These are phyloP conservation scores for Drosophila austrosaltans DNA, from an alignment of 2,888 invertebrate genomes.

Conservation along the genomic window DNA sequence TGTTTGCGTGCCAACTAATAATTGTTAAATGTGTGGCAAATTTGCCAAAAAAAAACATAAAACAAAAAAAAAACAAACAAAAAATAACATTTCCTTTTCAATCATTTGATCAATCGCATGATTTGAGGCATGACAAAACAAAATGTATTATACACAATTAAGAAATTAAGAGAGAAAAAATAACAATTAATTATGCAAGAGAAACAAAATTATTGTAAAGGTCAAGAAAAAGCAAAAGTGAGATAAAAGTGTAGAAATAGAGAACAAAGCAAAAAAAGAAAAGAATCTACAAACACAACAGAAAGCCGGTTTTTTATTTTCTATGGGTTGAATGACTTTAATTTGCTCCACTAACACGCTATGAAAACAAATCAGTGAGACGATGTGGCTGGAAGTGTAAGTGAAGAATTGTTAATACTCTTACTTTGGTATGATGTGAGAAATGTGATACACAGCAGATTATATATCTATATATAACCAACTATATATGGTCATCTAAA, in stretches of 20 bases:
- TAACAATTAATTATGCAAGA: conserved; percentile 1
- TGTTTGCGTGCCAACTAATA: conserved; percentile 23
- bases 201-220: background rate
- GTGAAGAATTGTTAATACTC: background rate
- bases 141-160: conserved; percentile 33
- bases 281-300: background rate
- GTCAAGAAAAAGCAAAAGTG: conserved; percentile 20
- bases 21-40: conserved; percentile 27
- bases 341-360: background rate
- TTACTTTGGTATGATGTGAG: background rate
- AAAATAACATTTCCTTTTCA: conserved; percentile 1
- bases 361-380: background rate
- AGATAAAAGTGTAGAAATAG: background rate
- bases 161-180: conserved; percentile 16
- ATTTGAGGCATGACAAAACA: conserved; percentile 15
- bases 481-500: no score
- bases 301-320: conserved; percentile 1
- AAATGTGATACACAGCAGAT: no score
- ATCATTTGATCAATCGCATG: background rate
- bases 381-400: background rate
- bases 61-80: no score
- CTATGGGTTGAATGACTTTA: conserved; percentile 4
- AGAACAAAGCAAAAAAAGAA: background rate
- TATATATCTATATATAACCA: no score
- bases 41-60: conserved; percentile 5